Percentiles rank a stretch among this genome's conserved stretches.
These are phyloP conservation scores for Enteromius trimaculatus DNA, from an alignment of 2,797 vertebrate genomes.

Conservation along the genomic window DNA sequence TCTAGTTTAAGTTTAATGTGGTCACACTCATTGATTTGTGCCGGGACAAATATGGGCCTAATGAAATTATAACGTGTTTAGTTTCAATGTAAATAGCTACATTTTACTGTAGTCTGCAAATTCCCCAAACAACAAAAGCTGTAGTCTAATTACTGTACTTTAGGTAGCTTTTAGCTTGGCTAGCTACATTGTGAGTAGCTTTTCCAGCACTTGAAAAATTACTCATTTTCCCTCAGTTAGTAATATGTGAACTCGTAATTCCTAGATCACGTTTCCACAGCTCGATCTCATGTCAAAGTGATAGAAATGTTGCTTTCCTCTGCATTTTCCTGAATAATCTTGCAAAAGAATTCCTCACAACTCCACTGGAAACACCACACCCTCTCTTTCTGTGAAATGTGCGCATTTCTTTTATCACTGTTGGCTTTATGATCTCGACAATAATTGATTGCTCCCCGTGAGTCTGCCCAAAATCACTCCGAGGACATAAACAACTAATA, in stretches of 20 bases:
- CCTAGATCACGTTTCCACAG: neutral
- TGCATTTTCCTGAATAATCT: constrained; percentile 17
- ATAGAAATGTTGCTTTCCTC: constrained; percentile 5
- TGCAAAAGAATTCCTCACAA: constrained; percentile 2
- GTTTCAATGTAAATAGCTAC: neutral
- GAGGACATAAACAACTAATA: constrained; percentile 82
- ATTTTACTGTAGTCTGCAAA: neutral
- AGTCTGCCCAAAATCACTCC: constrained; percentile 65
- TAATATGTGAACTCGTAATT: neutral
- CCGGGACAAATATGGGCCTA: neutral
- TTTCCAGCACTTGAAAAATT: neutral
- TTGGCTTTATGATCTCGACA: constrained; percentile 74
- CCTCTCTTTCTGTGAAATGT: constrained; percentile 48
- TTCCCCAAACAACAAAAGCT: neutral
- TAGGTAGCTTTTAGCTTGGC: neutral
- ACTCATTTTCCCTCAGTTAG: neutral
- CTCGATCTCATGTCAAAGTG: neutral
- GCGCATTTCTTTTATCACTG: constrained; percentile 73
- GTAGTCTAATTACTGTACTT: neutral
- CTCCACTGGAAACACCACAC: constrained; percentile 26
- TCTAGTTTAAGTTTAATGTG: neutral
- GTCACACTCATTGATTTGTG: neutral
- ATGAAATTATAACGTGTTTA: neutral
- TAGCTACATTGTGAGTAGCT: neutral
- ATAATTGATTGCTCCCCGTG: constrained; percentile 77